Evolutionary conservation across 2,888 invertebrate genomes (phyloP), one percentile per base, ranked within the genome.

Genomic region (Blastobasis adustella): DNA sequence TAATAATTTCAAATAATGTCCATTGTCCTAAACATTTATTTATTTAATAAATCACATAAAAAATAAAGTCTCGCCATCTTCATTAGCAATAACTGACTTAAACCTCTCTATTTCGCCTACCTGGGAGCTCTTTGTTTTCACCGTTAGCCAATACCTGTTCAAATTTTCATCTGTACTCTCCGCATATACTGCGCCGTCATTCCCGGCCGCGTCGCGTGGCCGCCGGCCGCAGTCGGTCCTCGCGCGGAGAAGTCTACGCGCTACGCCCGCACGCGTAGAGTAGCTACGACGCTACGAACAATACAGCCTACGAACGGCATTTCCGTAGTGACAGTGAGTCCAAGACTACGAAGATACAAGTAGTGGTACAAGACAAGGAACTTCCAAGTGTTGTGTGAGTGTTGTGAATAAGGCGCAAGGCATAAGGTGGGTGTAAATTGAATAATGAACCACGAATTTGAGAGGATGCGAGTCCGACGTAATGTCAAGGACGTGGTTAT

Each of bases 401-500:
- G 48, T n/a, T 47, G 43, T 6, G 39, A 45, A 42, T 43, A 23
- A 44, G 38, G 38, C 47, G 5, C 10, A 42, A n/a, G 37, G 10
- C n/a, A 59, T 52, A 73, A 85, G 84, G 83, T 85, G 67, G 69
- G 85, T 83, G 69, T 62, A 72, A 70, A 74, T 73, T 74, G 61
- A 69, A 69, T 75, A 74, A 73, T 53, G 61, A 71, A 66, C 65
- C 71, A 69, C 67, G 68, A 73, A 71, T 72, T 67, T 67, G 65
- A 66, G 65, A 59, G 57, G 68, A 70, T 69, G 59, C 57, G 58
- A 67, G 59, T 23, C 23, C 58, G 54, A 37, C 61, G 62, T 76
- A 83, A 85, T 84, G 86, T 85, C 86, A 87, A 87, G 86, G 86
- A 79, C 85, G 79, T 66, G 62, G 64, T 72, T 85, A 86, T 86